Percentiles rank a stretch among this genome's conserved stretches.
Conservation (phyloP, 2,113 vertebrate genomes). For the Pyrgilauda ruficollis region DNA sequence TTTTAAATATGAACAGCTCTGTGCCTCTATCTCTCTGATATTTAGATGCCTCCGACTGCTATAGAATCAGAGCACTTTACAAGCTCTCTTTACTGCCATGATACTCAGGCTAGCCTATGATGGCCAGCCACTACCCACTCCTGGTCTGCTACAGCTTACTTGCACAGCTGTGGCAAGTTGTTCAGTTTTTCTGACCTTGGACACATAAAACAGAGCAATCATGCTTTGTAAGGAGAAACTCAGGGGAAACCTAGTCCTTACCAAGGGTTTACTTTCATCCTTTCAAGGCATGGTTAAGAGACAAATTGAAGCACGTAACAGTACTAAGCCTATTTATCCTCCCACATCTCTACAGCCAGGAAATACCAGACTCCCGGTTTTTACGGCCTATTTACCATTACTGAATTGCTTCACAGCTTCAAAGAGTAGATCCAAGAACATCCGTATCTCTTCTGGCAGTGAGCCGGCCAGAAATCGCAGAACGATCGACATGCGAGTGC, state of each 20-base stretch:
- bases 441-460: conserved; percentile 84
- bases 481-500: conserved; percentile 87
- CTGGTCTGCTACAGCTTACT: background rate
- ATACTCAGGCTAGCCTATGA: background rate
- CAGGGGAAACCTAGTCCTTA: background rate
- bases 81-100: background rate
- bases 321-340: background rate
- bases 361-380: background rate
- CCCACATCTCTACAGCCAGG: background rate
- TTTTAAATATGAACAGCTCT: background rate
- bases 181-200: background rate
- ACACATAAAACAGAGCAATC: background rate
- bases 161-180: background rate
- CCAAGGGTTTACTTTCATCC: background rate
- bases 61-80: background rate
- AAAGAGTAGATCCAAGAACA: conserved; percentile 90
- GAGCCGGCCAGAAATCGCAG: conserved; percentile 90
- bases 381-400: conserved; percentile 71
- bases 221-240: background rate
- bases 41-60: background rate
- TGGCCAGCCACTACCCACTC: background rate
- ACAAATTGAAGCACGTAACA: background rate
- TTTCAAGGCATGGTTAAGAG: background rate
- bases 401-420: conserved; percentile 87
- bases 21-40: background rate